A percentile compares a stretch with the other conserved stretches of the same genome.
Evolutionary conservation across 2,113 vertebrate genomes (phyloP).

Genomic region (Shinisaurus crocodilurus): DNA sequence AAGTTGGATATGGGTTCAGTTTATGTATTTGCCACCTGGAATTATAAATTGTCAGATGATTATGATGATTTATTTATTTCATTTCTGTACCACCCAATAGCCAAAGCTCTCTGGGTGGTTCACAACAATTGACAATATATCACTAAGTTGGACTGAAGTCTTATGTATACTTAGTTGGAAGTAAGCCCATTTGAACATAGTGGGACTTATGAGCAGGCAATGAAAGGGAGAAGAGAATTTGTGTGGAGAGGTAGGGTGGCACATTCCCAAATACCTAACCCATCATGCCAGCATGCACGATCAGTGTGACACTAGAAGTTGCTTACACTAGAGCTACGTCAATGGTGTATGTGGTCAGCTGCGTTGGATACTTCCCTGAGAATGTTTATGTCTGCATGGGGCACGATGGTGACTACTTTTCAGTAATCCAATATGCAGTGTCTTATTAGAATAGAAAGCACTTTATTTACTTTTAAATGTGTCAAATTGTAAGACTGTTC

Average conservation of each 20-base stretch:
- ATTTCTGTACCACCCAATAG: too few relatives aligned
- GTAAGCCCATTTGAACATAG: neutral
- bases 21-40: neutral
- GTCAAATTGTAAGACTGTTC: neutral
- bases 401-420: neutral
- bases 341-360: too few relatives aligned
- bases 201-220: neutral
- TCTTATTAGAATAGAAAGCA: neutral
- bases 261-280: neutral
- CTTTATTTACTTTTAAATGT: neutral
- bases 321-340: too few relatives aligned
- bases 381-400: slow-evolving; percentile 47
- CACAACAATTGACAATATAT: too few relatives aligned
- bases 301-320: too few relatives aligned
- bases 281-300: too few relatives aligned
- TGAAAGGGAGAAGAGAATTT: neutral
- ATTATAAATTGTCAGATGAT: neutral
- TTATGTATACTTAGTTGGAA: neutral
- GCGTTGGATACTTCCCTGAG: slow-evolving; percentile 44
- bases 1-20: neutral
- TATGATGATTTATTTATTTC: too few relatives aligned
- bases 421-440: slow-evolving; percentile 17
- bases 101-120: too few relatives aligned
- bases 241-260: neutral
- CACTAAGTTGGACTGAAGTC: too few relatives aligned